Evolutionary conservation across 2,888 invertebrate genomes (phyloP).

Genomic region (Cephus runcator): DNA sequence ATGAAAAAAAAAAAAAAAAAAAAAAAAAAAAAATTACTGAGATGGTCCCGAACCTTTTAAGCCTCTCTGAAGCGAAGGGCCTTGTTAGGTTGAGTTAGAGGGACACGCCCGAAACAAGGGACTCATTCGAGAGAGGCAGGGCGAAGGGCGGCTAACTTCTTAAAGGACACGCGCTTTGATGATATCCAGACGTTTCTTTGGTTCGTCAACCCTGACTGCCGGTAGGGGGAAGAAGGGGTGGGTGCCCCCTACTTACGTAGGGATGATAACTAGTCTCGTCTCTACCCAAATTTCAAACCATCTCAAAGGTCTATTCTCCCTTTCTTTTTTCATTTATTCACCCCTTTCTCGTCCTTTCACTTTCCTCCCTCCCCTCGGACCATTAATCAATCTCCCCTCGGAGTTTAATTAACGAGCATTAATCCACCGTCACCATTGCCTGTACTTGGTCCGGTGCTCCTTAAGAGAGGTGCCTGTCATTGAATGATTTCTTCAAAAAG

Average conservation of each 20-base stretch:
- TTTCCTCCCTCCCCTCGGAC: too few relatives aligned
- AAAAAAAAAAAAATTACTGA: background rate
- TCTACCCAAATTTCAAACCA: background rate
- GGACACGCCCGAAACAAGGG: conserved; percentile 21
- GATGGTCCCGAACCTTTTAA: background rate
- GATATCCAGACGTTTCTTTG: background rate
- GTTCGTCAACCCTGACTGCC: background rate
- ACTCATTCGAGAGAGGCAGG: background rate
- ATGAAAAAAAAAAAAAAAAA: background rate
- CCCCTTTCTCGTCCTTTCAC: too few relatives aligned
- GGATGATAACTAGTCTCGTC: background rate
- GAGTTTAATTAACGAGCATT: too few relatives aligned
- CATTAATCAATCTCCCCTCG: too few relatives aligned
- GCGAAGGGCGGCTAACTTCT: background rate
- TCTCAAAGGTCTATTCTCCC: background rate
- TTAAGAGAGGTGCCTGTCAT: background rate
- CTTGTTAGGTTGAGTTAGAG: conserved; percentile 29
- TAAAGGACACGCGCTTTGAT: conserved; percentile 5
- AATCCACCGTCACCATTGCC: too few relatives aligned
- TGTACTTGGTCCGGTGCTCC: background rate
- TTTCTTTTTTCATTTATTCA: too few relatives aligned
- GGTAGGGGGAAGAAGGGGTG: fast-evolving
- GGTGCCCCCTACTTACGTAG: background rate
- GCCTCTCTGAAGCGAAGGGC: conserved; percentile 19
- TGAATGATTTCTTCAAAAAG: background rate